Base-by-base conservation (phyloP, 2,113 vertebrate genomes). In the Phyllostomus hastatus region DNA sequence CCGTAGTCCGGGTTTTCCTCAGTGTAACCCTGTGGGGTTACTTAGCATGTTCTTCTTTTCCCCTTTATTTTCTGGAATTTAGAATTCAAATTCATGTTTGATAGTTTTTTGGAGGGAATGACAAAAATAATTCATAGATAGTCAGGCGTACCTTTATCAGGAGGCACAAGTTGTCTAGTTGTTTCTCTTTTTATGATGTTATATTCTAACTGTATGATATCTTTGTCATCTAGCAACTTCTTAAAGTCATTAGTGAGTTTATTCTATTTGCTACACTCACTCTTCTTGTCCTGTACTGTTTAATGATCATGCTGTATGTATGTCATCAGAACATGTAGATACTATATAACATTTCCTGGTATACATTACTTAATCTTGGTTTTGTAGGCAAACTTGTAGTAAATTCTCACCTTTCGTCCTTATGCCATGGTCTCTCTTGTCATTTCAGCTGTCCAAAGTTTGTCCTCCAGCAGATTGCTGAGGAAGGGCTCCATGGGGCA, bases 51-150 rank as follows among this genome's bases (percentile, higher is more conserved):
- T 80, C 5, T 73, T 85, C 12, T 87, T 81, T 81, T 48, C 35
- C 33, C 15, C 35, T 83, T 24, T 91, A 46, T 94, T 89, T 94
- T 91, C 64, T 94, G 17, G 31, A 10, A 82, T 87, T 84, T 95
- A 78, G 59, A 95, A 73, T 88, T 89, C 19, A 72, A 93, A 73
- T 72, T 90, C 43, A 78, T 38, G 9, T 38, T 76, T 61, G 26
- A 69, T 67, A n/a, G 41, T 50, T 81, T 11, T 61, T 81, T 86
- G 14, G n/a, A 17, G 33, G 17, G n/a, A 7, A 19, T 64, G 75
- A 78, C 33, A 76, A 67, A 88, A 72, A 54, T 69, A 48, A 5
- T 79, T 75, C 26, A 52, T 33, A 46, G 38, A 72, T 57, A 3
- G 50, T 61, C 2, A 54, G 61, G 2, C 69, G 0, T 54, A 46